Evolutionary conservation across 2,797 vertebrate genomes (phyloP).

Genomic region (Synaphobranchus kaupii): DNA sequence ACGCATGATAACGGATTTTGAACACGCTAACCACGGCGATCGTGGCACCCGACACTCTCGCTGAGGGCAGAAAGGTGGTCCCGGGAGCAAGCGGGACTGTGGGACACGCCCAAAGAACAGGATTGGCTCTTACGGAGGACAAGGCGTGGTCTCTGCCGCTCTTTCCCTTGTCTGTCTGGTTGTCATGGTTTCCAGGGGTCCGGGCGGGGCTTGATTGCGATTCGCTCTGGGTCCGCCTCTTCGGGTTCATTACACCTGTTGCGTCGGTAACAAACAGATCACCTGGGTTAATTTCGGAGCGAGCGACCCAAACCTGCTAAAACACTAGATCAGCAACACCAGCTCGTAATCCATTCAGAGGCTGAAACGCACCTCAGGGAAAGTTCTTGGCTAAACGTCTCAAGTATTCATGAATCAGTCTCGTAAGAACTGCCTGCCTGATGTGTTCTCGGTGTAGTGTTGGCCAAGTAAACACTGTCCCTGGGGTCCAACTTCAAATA

Average conservation of each 20-base stretch:
- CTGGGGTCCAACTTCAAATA: not conserved
- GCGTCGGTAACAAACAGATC: constrained; percentile 29
- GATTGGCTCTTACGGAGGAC: constrained; percentile 62
- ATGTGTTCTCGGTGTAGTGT: not conserved
- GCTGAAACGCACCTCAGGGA: not conserved
- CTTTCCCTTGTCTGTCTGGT: constrained; percentile 56
- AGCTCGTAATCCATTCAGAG: not conserved
- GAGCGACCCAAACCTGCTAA: not conserved
- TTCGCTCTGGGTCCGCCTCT: constrained; percentile 72
- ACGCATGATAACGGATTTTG: not conserved
- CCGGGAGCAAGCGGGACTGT: not conserved
- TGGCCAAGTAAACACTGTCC: not conserved
- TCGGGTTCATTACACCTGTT: constrained; percentile 78
- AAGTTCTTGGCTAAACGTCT: not conserved
- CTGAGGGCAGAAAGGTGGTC: not conserved
- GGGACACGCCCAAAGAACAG: not conserved
- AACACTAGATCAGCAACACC: not conserved
- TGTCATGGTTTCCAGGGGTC: constrained; percentile 60
- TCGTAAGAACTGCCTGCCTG: not conserved
- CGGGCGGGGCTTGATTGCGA: constrained; percentile 63
- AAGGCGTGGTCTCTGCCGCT: constrained; percentile 64
- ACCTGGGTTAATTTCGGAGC: constrained; percentile 21
- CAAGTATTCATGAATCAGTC: not conserved
- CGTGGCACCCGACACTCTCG: not conserved
- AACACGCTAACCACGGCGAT: not conserved